These are phyloP conservation scores for Epizoanthus scotinus DNA, from an alignment of 92 coral and sea anemone genomes.

Conservation along the genomic window DNA sequence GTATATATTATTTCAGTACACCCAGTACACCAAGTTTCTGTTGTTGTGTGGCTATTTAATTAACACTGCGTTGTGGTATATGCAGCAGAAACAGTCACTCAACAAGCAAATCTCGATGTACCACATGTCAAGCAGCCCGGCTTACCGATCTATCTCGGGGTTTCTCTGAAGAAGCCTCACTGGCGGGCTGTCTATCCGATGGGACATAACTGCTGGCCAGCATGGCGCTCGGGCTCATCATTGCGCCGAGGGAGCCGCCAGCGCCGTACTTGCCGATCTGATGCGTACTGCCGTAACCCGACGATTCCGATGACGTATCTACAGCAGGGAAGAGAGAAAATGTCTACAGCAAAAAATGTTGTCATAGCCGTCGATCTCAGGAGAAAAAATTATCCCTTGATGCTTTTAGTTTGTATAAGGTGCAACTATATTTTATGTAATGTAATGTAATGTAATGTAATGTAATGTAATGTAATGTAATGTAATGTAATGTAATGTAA, in stretches of 20 bases:
- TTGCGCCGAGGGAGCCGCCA: slow-evolving; percentile 15
- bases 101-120: too few relatives aligned
- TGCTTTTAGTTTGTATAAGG: not conserved
- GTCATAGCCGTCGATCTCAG: not conserved
- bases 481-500: too few relatives aligned
- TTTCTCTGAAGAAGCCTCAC: slow-evolving; percentile 18
- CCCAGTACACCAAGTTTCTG: too few relatives aligned
- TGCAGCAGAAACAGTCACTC: too few relatives aligned
- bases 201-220: slow-evolving; percentile 38
- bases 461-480: too few relatives aligned
- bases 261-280: slow-evolving; percentile 31
- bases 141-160: slow-evolving; percentile 37
- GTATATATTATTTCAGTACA: too few relatives aligned
- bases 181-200: not conserved
- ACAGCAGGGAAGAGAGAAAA: not conserved
- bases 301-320: slow-evolving; percentile 40
- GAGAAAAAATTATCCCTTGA: too few relatives aligned
- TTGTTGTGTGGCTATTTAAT: too few relatives aligned
- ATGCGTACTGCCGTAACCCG: slow-evolving; percentile 31
- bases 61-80: too few relatives aligned
- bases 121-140: not conserved
- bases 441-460: too few relatives aligned
- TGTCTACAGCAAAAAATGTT: not conserved
- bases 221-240: slow-evolving; percentile 42
- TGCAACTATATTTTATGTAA: too few relatives aligned